Percentiles rank a stretch among this genome's conserved stretches.
Conservation (phyloP, 92 coral and sea anemone genomes). For the Ricordea florida region DNA sequence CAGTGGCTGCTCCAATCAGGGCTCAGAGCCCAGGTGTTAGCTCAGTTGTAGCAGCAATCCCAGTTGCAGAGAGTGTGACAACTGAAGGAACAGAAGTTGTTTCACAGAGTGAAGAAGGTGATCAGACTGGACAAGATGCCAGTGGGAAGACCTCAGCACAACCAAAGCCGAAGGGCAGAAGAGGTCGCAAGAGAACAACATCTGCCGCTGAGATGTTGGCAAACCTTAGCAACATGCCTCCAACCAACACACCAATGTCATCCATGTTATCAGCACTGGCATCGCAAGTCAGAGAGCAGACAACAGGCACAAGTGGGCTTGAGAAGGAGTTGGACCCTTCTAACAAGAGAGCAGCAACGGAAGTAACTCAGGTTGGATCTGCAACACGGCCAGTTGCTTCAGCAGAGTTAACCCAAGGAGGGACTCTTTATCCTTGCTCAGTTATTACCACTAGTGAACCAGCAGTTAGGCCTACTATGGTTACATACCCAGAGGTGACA, state of each 20-base stretch:
- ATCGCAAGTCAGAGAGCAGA: slow-evolving; percentile 51
- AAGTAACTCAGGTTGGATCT: slow-evolving; percentile 4
- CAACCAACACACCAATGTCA: slow-evolving; percentile 85
- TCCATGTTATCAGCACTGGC: slow-evolving; percentile 89
- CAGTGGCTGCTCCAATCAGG: slow-evolving; percentile 71
- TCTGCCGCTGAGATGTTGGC: slow-evolving; percentile 95
- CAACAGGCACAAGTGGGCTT: background rate
- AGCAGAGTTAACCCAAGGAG: background rate
- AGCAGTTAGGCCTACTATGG: background rate
- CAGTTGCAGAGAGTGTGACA: slow-evolving; percentile 57
- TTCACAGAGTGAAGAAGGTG: slow-evolving; percentile 17
- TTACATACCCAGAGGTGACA: background rate
- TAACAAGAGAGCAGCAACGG: background rate
- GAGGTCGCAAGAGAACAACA: slow-evolving; percentile 80
- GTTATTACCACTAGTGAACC: background rate
- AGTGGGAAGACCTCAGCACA: background rate
- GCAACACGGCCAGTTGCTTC: background rate
- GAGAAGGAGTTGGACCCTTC: slow-evolving; percentile 29
- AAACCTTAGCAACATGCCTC: slow-evolving; percentile 73
- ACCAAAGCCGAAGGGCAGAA: slow-evolving; percentile 50
- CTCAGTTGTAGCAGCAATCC: slow-evolving; percentile 39
- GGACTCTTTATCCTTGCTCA: no score
- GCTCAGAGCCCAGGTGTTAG: slow-evolving; percentile 62
- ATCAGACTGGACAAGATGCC: background rate
- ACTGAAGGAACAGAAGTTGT: slow-evolving; percentile 48